A percentile compares a stretch with the other conserved stretches of the same genome.
Conservation (phyloP, 1,140 invertebrate species). For the Lepidostoma basale region DNA sequence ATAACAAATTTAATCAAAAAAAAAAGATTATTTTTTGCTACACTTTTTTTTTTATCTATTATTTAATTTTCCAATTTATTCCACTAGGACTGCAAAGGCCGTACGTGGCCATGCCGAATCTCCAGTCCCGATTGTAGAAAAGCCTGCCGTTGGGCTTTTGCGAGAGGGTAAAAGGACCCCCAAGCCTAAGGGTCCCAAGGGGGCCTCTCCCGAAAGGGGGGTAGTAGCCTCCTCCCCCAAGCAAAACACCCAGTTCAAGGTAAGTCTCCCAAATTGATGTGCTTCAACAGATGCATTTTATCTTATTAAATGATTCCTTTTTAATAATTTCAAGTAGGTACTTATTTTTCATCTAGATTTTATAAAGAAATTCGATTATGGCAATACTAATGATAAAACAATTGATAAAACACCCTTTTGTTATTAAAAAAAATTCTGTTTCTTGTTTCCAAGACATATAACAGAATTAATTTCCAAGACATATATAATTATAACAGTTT, state of each 20-base stretch:
- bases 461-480: too few species aligned
- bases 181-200: conserved; percentile 63
- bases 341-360: too few species aligned
- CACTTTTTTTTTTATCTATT: too few species aligned
- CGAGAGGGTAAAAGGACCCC: conserved; percentile 58
- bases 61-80: conserved; percentile 5
- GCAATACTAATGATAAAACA: too few species aligned
- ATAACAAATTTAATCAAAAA: too few species aligned
- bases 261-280: not conserved
- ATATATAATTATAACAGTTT: too few species aligned
- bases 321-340: too few species aligned
- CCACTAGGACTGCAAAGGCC: conserved; percentile 52
- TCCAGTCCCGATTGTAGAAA: conserved; percentile 22
- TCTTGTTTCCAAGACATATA: too few species aligned
- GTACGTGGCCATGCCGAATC: conserved; percentile 51
- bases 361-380: too few species aligned
- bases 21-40: too few species aligned
- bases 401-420: too few species aligned
- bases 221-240: conserved; percentile 32
- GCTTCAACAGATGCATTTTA: not conserved
- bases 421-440: too few species aligned
- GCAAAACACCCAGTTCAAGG: conserved; percentile 44
- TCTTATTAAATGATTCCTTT: not conserved
- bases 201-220: conserved; percentile 58
- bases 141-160: not conserved